Conservation (phyloP, 2,797 vertebrate species). For the Eutrigla gurnardus region DNA sequence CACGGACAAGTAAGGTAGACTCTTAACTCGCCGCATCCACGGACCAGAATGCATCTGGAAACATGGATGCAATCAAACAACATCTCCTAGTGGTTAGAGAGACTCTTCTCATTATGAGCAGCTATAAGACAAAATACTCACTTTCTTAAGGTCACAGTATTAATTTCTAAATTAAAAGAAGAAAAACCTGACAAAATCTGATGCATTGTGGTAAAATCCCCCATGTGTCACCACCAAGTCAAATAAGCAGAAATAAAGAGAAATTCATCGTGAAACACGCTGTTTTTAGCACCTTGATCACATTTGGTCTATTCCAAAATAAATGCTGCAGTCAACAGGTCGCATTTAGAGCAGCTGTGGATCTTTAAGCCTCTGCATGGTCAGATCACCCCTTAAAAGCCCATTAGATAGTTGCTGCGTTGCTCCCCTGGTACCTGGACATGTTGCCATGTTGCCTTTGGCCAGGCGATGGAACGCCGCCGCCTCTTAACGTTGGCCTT, state of each 20-base stretch:
- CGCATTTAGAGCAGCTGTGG: neutral
- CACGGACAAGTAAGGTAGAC: too few relatives aligned
- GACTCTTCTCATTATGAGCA: too few relatives aligned
- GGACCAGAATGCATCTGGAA: neutral
- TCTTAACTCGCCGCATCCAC: neutral
- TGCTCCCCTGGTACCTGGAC: conserved; percentile 35
- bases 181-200: neutral
- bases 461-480: conserved; percentile 58
- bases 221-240: neutral
- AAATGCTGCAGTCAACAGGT: conserved; percentile 9
- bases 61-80: too few relatives aligned
- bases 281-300: neutral
- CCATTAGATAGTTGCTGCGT: conserved; percentile 24
- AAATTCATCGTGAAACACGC: neutral
- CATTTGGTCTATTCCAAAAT: neutral
- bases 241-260: conserved; percentile 2
- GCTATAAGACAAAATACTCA: too few relatives aligned
- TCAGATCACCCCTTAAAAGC: conserved; percentile 40
- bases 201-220: neutral
- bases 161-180: too few relatives aligned
- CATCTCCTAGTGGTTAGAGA: too few relatives aligned
- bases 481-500: conserved; percentile 41
- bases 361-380: conserved; percentile 17
- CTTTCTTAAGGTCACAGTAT: too few relatives aligned
- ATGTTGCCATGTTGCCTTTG: conserved; percentile 66